These are phyloP conservation scores for Craterocephalus amniculus DNA, from an alignment of 2,797 vertebrate species.

Conservation along the genomic window DNA sequence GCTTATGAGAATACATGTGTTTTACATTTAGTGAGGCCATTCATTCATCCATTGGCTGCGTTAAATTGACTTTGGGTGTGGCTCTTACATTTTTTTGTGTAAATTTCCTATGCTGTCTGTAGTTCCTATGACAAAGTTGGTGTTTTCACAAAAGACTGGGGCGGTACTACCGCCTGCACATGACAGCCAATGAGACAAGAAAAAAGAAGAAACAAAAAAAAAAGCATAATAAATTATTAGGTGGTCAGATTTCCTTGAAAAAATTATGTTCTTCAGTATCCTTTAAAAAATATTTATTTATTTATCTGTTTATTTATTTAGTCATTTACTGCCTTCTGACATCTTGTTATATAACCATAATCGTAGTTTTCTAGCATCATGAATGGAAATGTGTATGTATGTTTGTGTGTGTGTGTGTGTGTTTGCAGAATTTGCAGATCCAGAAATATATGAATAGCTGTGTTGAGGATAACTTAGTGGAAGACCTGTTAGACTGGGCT, in stretches of 20 bases:
- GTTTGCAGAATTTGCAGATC: slow-evolving; percentile 37
- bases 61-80: slow-evolving; percentile 77
- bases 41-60: slow-evolving; percentile 60
- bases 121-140: slow-evolving; percentile 44
- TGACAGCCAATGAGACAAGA: slow-evolving; percentile 26
- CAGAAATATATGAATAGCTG: slow-evolving; percentile 35
- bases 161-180: slow-evolving; percentile 38
- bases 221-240: slow-evolving; percentile 10
- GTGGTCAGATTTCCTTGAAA: neutral
- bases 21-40: slow-evolving; percentile 56
- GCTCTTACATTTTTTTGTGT: slow-evolving; percentile 64
- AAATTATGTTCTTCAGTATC: neutral
- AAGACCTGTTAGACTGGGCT: slow-evolving; percentile 53
- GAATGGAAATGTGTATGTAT: too few relatives aligned
- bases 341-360: slow-evolving; percentile 8
- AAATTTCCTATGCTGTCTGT: slow-evolving; percentile 55
- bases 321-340: neutral
- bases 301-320: neutral
- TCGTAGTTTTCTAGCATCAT: neutral
- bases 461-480: slow-evolving; percentile 56
- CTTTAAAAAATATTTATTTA: neutral
- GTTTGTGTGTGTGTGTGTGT: too few relatives aligned
- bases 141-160: slow-evolving; percentile 49
- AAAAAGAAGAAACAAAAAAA: neutral
- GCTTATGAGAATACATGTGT: slow-evolving; percentile 39